These are phyloP conservation scores for Perccottus glenii DNA, from an alignment of 2,113 vertebrate species.

Conservation along the genomic window DNA sequence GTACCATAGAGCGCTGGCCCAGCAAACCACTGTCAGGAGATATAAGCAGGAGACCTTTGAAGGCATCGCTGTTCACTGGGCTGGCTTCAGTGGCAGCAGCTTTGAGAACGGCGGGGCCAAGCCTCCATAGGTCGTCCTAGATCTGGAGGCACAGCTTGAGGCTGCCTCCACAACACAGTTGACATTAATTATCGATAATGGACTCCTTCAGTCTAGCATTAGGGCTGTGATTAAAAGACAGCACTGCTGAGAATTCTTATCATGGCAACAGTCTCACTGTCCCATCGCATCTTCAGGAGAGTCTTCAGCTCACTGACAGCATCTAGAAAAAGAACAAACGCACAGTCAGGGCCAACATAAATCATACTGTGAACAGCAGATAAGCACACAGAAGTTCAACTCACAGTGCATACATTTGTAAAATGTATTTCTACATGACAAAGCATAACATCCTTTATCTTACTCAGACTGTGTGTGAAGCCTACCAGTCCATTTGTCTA, in stretches of 20 bases:
- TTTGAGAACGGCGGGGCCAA: slow-evolving; percentile 52
- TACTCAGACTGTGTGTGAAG: slow-evolving; percentile 10
- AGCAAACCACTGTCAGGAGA: slow-evolving; percentile 95
- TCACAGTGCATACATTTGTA: background rate
- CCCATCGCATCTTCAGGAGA: slow-evolving; percentile 29
- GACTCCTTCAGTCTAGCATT: slow-evolving; percentile 19
- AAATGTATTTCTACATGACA: background rate
- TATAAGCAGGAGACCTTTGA: slow-evolving; percentile 98
- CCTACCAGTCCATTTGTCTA: slow-evolving; percentile 16
- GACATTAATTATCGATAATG: slow-evolving; percentile 54
- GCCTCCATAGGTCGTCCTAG: slow-evolving; percentile 62
- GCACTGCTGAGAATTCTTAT: slow-evolving; percentile 20
- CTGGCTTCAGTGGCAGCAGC: slow-evolving; percentile 55
- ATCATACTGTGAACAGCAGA: slow-evolving; percentile 11
- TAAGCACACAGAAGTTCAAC: background rate
- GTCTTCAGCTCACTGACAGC: slow-evolving; percentile 20
- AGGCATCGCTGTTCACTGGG: slow-evolving; percentile 86
- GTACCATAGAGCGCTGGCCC: slow-evolving; percentile 99
- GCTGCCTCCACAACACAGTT: slow-evolving; percentile 70
- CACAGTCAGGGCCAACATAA: slow-evolving; percentile 23
- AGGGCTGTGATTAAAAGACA: slow-evolving; percentile 25
- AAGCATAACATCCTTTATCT: background rate
- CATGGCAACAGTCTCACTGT: slow-evolving; percentile 17
- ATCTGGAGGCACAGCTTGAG: slow-evolving; percentile 78
- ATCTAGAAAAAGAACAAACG: slow-evolving; percentile 43